Conservation (phyloP, 2,113 vertebrate species). For the Antennarius striatus region DNA sequence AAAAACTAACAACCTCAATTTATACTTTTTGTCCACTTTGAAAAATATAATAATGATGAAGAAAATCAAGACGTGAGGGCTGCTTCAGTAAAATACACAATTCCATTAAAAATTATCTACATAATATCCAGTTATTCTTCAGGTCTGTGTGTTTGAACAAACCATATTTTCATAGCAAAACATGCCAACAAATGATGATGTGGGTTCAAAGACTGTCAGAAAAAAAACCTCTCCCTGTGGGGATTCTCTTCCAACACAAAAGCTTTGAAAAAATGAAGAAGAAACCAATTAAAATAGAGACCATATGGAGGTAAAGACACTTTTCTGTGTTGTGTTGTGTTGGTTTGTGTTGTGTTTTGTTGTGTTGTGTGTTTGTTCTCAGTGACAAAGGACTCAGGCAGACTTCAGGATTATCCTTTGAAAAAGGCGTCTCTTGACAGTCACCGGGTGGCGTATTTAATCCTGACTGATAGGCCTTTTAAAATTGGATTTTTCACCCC, state of each 20-base stretch:
- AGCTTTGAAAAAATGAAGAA: slow-evolving; percentile 28
- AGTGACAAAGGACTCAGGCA: slow-evolving; percentile 23
- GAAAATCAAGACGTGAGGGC: too few relatives aligned
- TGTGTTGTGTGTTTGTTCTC: slow-evolving; percentile 1
- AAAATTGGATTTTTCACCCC: slow-evolving; percentile 15
- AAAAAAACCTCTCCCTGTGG: slow-evolving; percentile 22
- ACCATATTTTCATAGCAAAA: too few relatives aligned
- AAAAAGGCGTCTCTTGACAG: slow-evolving; percentile 15
- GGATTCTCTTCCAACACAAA: slow-evolving; percentile 33
- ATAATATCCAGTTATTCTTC: too few relatives aligned
- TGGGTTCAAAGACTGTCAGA: too few relatives aligned
- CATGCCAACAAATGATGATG: too few relatives aligned
- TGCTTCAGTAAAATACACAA: too few relatives aligned
- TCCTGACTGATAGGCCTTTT: slow-evolving; percentile 34
- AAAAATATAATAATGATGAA: too few relatives aligned
- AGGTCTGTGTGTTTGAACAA: too few relatives aligned
- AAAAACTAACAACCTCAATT: too few relatives aligned
- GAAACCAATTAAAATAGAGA: slow-evolving; percentile 50
- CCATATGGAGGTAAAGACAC: slow-evolving; percentile 14
- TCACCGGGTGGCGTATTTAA: slow-evolving; percentile 24
- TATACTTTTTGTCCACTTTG: too few relatives aligned
- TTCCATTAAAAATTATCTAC: too few relatives aligned
- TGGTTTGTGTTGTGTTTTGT: too few relatives aligned
- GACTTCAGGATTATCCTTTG: slow-evolving; percentile 25
- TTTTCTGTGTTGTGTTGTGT: slow-evolving; percentile 9